These are phyloP conservation scores for Eristalinus sepulchralis DNA, from an alignment of 2,888 invertebrate species.

Conservation along the genomic window DNA sequence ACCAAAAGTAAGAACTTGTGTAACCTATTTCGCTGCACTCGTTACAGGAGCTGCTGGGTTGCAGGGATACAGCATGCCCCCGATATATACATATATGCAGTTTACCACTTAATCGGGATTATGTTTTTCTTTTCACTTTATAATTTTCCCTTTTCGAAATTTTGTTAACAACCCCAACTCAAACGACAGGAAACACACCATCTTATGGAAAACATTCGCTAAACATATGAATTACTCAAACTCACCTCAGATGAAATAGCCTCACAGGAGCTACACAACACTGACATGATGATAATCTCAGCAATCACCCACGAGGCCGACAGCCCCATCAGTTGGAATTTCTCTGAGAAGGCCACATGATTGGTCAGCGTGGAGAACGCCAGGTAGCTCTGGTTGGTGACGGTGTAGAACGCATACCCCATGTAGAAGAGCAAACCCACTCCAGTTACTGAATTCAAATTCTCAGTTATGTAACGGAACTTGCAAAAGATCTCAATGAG, in stretches of 20 bases:
- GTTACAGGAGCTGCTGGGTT: no score
- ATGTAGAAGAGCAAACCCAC: slow-evolving; percentile 75
- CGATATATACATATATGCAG: no score
- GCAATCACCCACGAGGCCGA: slow-evolving; percentile 76
- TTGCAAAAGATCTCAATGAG: slow-evolving; percentile 77
- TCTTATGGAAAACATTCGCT: no score
- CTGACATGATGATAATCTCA: slow-evolving; percentile 74
- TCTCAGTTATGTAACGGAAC: slow-evolving; percentile 76
- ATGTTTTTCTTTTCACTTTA: no score
- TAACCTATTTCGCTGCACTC: no score
- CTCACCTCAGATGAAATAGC: slow-evolving; percentile 75
- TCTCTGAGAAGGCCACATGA: slow-evolving; percentile 55
- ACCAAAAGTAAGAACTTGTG: no score
- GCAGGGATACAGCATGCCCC: no score
- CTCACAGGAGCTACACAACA: slow-evolving; percentile 76
- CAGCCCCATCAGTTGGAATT: slow-evolving; percentile 74
- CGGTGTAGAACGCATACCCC: slow-evolving; percentile 77
- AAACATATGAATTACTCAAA: neutral
- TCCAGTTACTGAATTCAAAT: slow-evolving; percentile 75
- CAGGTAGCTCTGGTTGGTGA: slow-evolving; percentile 77
- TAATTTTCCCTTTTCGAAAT: no score
- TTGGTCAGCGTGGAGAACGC: slow-evolving; percentile 76
- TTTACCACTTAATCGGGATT: no score
- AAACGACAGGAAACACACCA: no score
- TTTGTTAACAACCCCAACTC: no score